Base-by-base conservation (phyloP, 2,888 invertebrate species). In the Brachypterus glaber region DNA sequence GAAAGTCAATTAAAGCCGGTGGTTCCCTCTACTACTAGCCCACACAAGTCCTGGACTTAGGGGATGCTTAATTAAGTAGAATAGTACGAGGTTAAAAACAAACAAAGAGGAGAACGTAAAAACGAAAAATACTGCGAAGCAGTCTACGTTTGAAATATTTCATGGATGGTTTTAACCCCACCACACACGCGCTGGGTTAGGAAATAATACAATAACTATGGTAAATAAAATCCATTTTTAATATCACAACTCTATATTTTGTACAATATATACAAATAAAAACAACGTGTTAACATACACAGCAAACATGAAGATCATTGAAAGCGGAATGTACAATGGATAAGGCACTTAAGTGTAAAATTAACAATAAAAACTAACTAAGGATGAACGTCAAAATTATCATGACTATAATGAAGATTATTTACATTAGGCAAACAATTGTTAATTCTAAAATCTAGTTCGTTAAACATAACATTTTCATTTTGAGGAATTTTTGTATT, bases 371-470 rank as follows among this genome's bases (percentile, higher is more conserved):
- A 21, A 7, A 7, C 9, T 7, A 21, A 21, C 21, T 21, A 21
- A 5, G 21, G 21, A 9, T 21, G 21, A 21, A 43, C 29, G 38
- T 44, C 44, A 15, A 44, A 44, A 30, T 33, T 41, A 11, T 44
- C 44, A 12, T 38, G 40, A 33, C 25, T 41, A 29, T 40, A 43
- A 33, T 43, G 43, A 12, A 40, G 18, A 38, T 32, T 38, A 34
- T 37, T 43, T n/a, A 34, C 35, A 26, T 24, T 35, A 13, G 42
- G 33, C 13, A 30, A 32, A 27, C 52, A 50, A 39, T 49, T 50
- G 32, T 52, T 53, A 15, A 58, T 50, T 41, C 57, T 47, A 41
- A 57, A 59, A 47, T 61, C 60, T 11, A 59, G 46, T 29, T 61
- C 60, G 30, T 55, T 58, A 34, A 57, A 52, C 32, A 52, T 50